Base-by-base conservation (phyloP, 2,113 vertebrate genomes). In the Hucho hucho region DNA sequence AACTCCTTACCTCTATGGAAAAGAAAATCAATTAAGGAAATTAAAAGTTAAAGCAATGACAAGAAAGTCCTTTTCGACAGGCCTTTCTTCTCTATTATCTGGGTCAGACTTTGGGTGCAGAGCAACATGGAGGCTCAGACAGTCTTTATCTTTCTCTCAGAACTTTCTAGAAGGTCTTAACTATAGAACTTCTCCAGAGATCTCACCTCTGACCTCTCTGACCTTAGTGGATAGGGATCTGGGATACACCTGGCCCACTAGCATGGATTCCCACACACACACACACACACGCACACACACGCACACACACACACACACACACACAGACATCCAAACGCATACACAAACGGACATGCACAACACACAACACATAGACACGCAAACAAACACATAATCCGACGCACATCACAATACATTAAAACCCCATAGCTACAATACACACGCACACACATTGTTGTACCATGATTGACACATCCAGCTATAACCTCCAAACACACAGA, bases 11-110 rank as follows among this genome's bases (percentile, higher is more conserved):
- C 88, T 86, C 84, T 75, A 77, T 66, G 71, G 84, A 82, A 87
- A 84, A 76, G 66, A 80, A 85, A 90, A 88, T 91, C 87, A 89
- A 90, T 92, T 90, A 90, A 86, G 87, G 87, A 90, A 89, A 90
- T 90, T 87, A 90, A 90, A 91, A 90, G 89, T 88, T 88, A 82
- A 89, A 86, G 77, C 71, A 76, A 77, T 46, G 72, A 90, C 87
- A 80, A 81, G 70, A 90, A 86, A 88, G 87, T 84, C 75, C 78
- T 89, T 87, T 87, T 84, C 76, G 69, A 71, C 28, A 18, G 81
- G 79, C 70, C 18, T 43, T 28, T 20, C 72, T 69, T 46, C 1
- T 69, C 83, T 87, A 84, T 84, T 75, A 83, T 86, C 76, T 80
- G 12, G 7, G 68, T 25, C 24, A 69, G 69, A 71, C 69, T 46